Percentiles rank a stretch among this genome's conserved stretches.
Conservation (phyloP, 2,113 vertebrate species). For the Tachuris rubrigastra region DNA sequence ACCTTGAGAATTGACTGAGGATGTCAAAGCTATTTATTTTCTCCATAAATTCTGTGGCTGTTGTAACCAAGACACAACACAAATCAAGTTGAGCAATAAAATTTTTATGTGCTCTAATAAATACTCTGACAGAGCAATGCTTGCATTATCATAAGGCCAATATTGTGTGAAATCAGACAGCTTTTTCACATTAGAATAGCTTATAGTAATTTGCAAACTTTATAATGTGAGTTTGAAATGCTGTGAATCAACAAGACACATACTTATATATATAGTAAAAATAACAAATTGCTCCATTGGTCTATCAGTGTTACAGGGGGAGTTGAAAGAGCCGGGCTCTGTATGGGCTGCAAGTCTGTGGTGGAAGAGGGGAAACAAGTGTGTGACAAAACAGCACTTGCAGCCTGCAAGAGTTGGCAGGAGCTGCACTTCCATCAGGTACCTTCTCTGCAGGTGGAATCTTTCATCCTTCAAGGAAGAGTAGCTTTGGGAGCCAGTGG, state of each 20-base stretch:
- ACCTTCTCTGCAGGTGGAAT: background rate
- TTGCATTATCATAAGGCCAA: conserved; percentile 37
- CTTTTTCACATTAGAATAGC: conserved; percentile 42
- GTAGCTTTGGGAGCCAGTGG: background rate
- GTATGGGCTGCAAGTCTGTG: background rate
- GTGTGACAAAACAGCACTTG: background rate
- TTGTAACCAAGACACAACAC: conserved; percentile 59
- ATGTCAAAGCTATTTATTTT: conserved; percentile 43
- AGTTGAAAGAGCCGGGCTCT: background rate
- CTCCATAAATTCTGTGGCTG: conserved; percentile 33
- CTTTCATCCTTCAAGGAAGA: background rate
- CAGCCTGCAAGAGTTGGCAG: background rate
- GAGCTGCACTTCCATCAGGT: background rate
- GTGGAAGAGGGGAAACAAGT: background rate
- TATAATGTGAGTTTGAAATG: conserved; percentile 62
- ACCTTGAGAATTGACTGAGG: conserved; percentile 10
- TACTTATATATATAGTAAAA: background rate
- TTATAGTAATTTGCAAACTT: conserved; percentile 25
- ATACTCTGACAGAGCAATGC: conserved; percentile 25
- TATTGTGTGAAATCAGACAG: conserved; percentile 48
- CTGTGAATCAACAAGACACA: conserved; percentile 49
- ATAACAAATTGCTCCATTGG: background rate
- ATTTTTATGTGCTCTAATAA: conserved; percentile 41
- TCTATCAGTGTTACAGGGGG: background rate
- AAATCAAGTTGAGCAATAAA: conserved; percentile 64